A percentile compares a stretch with the other conserved stretches of the same genome.
phyloP scores from a whole-genome alignment of 2,888 invertebrate genomes.

The Alloplasta piceator region DNA sequence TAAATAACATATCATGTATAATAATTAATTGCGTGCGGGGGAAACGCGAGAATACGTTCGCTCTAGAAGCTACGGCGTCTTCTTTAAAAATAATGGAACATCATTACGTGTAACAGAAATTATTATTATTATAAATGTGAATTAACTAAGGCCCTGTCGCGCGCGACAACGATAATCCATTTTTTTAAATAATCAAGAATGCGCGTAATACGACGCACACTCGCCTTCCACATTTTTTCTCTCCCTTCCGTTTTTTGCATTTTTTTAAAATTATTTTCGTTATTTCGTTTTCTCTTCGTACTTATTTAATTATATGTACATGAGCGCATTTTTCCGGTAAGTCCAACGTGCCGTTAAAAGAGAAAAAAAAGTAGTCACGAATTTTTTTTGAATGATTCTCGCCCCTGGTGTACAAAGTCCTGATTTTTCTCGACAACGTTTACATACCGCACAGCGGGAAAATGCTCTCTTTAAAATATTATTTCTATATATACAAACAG shows the following conservation, averaged over 20 bases:
- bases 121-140: conserved; percentile 60
- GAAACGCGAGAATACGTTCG: conserved; percentile 63
- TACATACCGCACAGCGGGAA: conserved; percentile 35
- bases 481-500: conserved; percentile 77
- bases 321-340: conserved; percentile 36
- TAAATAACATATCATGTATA: conserved; percentile 15
- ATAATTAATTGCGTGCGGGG: conserved; percentile 60
- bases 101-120: conserved; percentile 65
- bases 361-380: neutral
- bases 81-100: conserved; percentile 67
- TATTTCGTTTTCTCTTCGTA: conserved; percentile 30
- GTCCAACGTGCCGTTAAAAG: conserved; percentile 14
- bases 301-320: conserved; percentile 62
- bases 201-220: conserved; percentile 17
- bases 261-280: conserved; percentile 22
- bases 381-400: neutral
- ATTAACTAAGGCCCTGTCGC: conserved; percentile 68
- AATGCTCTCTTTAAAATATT: conserved; percentile 73
- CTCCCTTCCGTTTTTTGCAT: conserved; percentile 29
- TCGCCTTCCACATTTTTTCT: conserved; percentile 27
- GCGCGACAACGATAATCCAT: conserved; percentile 64
- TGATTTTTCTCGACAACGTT: conserved; percentile 3
- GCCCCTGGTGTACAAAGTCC: conserved; percentile 1
- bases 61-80: conserved; percentile 62
- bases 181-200: conserved; percentile 45